Percentiles rank a stretch among this genome's conserved stretches.
These are phyloP conservation scores for Physocephala rufipes DNA, from an alignment of 2,888 invertebrate genomes.

Conservation along the genomic window DNA sequence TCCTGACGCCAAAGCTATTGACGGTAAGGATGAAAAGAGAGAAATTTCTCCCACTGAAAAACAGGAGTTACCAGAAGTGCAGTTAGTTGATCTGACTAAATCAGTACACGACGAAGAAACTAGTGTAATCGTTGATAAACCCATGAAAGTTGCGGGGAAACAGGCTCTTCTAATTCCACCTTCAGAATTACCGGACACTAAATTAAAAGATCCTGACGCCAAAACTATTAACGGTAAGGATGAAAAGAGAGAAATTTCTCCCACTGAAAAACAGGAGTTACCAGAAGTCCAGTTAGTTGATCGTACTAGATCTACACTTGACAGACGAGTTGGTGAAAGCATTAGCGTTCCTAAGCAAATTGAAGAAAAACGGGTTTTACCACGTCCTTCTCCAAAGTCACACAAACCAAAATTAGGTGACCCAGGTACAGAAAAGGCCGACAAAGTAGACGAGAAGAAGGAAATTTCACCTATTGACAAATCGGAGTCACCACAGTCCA, in stretches of 20 bases:
- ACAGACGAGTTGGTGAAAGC: too few relatives aligned
- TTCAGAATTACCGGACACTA: too few relatives aligned
- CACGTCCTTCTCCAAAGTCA: not conserved
- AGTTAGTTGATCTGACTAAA: conserved; percentile 1
- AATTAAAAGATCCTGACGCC: too few relatives aligned
- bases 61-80: not conserved
- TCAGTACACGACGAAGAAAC: not conserved
- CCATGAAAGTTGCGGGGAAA: not conserved
- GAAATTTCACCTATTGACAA: not conserved
- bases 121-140: not conserved
- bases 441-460: not conserved
- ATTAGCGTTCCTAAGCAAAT: too few relatives aligned
- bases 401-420: not conserved
- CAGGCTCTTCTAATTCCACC: too few relatives aligned
- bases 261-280: too few relatives aligned
- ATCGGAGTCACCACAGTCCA: not conserved
- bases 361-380: too few relatives aligned
- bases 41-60: conserved; percentile 43
- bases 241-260: not conserved
- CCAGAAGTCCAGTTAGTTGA: too few relatives aligned
- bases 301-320: too few relatives aligned
- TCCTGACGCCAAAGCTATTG: not conserved
- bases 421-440: not conserved
- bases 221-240: not conserved
- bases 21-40: not conserved